phyloP scores from a whole-genome alignment of 2,113 vertebrate genomes.

The Canis aureus region DNA sequence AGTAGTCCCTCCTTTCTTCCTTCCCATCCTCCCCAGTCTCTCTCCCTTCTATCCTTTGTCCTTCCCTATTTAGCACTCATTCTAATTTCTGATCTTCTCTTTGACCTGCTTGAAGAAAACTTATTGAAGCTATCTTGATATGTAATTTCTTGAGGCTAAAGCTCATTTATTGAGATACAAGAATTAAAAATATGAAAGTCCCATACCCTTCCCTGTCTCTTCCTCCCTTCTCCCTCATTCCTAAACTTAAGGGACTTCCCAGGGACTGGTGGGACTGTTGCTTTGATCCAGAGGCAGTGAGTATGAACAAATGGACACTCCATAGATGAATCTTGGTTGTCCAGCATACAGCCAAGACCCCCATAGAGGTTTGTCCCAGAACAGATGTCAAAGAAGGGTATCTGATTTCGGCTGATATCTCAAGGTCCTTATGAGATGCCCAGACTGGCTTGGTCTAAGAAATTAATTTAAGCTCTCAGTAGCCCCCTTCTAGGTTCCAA shows the following conservation, averaged over 20 bases:
- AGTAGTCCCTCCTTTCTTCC: not conserved
- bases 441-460: not conserved
- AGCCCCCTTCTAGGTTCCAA: not conserved
- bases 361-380: not conserved
- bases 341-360: not conserved
- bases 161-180: not conserved
- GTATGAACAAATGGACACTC: not conserved
- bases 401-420: not conserved
- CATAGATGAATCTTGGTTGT: not conserved
- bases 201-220: not conserved
- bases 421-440: not conserved
- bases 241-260: not conserved
- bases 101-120: not conserved
- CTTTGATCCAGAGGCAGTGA: not conserved
- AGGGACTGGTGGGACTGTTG: not conserved
- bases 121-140: not conserved
- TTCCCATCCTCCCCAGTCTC: not conserved
- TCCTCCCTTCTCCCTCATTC: not conserved
- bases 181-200: not conserved
- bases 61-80: not conserved
- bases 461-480: not conserved
- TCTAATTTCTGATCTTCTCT: conserved; percentile 7
- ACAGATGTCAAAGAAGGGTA: not conserved
- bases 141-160: not conserved
- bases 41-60: not conserved